Conservation (phyloP, 2,888 invertebrate species). For the Pycnomerus fuliginosus region DNA sequence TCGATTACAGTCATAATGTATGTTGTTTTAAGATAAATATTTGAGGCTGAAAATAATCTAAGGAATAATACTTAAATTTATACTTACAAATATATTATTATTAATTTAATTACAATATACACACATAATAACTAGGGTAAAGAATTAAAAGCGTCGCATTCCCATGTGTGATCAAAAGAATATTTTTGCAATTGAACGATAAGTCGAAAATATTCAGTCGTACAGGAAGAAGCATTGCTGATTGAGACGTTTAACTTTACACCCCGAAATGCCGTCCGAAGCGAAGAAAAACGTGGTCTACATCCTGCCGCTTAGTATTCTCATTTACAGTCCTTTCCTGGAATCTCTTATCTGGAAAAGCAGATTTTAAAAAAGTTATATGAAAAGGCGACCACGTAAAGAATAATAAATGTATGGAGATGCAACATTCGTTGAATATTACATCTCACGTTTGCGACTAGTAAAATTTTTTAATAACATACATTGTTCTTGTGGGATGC, state of each 20-base stretch:
- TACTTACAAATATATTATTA: conserved; percentile 26
- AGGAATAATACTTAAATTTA: conserved; percentile 16
- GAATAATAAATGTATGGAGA: no score
- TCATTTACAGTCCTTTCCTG: conserved; percentile 33
- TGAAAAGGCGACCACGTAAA: no score
- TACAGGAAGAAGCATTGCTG: conserved; percentile 21
- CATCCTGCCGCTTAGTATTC: conserved; percentile 71
- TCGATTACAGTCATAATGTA: conserved; percentile 18
- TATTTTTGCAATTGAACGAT: conserved; percentile 13
- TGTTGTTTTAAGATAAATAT: conserved; percentile 16
- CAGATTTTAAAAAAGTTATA: no score
- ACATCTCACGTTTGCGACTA: neutral
- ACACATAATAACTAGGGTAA: conserved; percentile 8
- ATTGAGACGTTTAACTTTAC: conserved; percentile 14
- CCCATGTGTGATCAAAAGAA: conserved; percentile 10
- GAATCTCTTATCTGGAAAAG: conserved; percentile 28
- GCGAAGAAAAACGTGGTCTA: conserved; percentile 86
- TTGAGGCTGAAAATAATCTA: conserved; percentile 14
- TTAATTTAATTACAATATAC: conserved; percentile 22
- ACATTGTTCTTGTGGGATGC: conserved; percentile 35
- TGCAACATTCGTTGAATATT: no score
- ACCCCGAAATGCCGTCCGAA: conserved; percentile 69
- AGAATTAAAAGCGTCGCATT: conserved; percentile 17
- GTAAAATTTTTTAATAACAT: conserved; percentile 21
- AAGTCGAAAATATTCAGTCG: conserved; percentile 21